phyloP scores from a whole-genome alignment of 37 sponge, comb jelly and placozoan species.

The Bolinopsis microptera region DNA sequence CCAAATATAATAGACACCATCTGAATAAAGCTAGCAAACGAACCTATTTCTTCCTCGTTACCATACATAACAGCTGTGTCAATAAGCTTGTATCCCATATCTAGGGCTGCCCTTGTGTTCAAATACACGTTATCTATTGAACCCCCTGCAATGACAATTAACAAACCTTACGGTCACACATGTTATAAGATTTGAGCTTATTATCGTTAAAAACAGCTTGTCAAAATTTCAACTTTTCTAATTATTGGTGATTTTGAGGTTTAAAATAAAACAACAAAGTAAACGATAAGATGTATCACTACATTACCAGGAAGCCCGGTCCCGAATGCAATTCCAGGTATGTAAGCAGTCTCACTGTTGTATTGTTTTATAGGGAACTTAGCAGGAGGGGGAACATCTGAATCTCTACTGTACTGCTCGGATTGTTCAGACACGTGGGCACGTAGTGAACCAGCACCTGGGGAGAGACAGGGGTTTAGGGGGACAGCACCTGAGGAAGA shows the following conservation, averaged over 20 bases:
- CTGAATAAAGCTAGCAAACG: neutral
- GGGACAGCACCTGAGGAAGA: no score
- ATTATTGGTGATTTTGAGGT: no score
- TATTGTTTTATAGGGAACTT: neutral
- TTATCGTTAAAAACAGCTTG: no score
- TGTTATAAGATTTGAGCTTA: no score
- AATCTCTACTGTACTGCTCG: conserved; percentile 4
- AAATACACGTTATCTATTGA: conserved; percentile 13
- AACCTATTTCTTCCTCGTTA: neutral
- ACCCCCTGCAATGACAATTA: neutral
- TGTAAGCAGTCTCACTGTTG: neutral
- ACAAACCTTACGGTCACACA: no score
- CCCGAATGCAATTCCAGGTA: neutral
- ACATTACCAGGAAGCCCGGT: conserved; percentile 1
- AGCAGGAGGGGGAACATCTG: conserved; percentile 13
- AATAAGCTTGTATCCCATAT: conserved; percentile 10
- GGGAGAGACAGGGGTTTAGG: no score
- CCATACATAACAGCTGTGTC: conserved; percentile 44
- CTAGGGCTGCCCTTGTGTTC: conserved; percentile 1
- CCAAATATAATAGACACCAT: no score
- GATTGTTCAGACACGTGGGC: neutral
- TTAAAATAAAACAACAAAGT: no score
- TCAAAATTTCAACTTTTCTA: no score
- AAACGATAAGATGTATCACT: no score
- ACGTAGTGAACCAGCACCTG: neutral